Conservation (phyloP, 2,888 invertebrate species). For the Drosophila barbarae region DNA sequence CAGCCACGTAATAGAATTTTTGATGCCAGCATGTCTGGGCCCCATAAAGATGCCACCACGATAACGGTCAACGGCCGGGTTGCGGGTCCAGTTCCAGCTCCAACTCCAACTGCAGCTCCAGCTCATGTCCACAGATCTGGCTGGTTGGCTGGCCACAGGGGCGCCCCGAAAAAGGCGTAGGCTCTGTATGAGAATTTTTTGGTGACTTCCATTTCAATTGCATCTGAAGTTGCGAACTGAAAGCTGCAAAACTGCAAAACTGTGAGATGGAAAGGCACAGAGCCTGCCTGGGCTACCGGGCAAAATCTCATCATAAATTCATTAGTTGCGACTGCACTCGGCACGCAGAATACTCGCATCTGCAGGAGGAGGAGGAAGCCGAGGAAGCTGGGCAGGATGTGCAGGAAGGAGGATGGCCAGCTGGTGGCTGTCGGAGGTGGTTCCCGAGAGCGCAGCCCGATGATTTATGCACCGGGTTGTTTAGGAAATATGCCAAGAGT, state of each 20-base stretch:
- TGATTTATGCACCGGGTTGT: slow-evolving; percentile 72
- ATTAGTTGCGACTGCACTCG: slow-evolving; percentile 66
- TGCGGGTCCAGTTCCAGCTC: slow-evolving; percentile 21
- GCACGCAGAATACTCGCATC: slow-evolving; percentile 58
- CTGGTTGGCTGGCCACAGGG: neutral
- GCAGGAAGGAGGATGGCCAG: slow-evolving; percentile 38
- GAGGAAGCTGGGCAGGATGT: slow-evolving; percentile 17
- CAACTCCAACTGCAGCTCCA: neutral
- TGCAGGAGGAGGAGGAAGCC: slow-evolving; percentile 6
- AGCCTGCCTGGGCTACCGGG: slow-evolving; percentile 54
- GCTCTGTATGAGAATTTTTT: slow-evolving; percentile 39
- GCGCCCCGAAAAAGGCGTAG: slow-evolving; percentile 31
- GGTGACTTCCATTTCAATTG: slow-evolving; percentile 50
- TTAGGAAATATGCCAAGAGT: slow-evolving; percentile 71
- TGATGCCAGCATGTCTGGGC: slow-evolving; percentile 72
- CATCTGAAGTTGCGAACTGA: slow-evolving; percentile 23
- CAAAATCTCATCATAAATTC: slow-evolving; percentile 74
- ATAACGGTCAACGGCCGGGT: slow-evolving; percentile 68
- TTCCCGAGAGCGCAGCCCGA: slow-evolving; percentile 50
- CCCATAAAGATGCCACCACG: slow-evolving; percentile 71
- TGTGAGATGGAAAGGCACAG: slow-evolving; percentile 1
- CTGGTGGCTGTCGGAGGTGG: slow-evolving; percentile 65
- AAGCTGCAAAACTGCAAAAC: neutral
- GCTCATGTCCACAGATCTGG: slow-evolving; percentile 2
- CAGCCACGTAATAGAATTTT: slow-evolving; percentile 74